Evolutionary conservation across 2,797 vertebrate species (phyloP).

Genomic region (Bradypus variegatus): DNA sequence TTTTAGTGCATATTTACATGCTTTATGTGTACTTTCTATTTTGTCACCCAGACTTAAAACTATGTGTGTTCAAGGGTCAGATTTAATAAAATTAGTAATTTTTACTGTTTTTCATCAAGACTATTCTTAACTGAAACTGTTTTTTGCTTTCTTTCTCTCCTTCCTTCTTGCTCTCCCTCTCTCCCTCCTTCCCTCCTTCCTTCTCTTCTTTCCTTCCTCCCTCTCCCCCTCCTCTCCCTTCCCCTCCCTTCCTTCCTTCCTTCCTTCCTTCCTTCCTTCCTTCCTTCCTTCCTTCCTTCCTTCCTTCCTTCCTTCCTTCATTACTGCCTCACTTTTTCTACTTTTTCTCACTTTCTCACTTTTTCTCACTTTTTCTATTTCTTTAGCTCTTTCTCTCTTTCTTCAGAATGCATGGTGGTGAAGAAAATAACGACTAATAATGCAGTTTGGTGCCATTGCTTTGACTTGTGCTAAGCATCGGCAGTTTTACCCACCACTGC

Average conservation of each 20-base stretch:
- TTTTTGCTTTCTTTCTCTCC: not conserved
- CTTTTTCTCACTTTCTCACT: too few relatives aligned
- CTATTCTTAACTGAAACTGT: not conserved
- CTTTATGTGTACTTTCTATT: not conserved
- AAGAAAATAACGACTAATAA: not conserved
- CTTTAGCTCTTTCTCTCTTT: too few relatives aligned
- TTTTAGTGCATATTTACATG: too few relatives aligned
- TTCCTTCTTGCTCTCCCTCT: not conserved
- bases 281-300: not conserved
- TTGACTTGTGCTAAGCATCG: not conserved
- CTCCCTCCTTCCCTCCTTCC: too few relatives aligned
- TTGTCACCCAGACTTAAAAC: not conserved
- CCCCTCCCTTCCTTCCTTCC: not conserved
- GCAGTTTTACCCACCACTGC: not conserved
- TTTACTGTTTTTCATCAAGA: not conserved
- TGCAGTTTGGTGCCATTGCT: not conserved
- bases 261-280: not conserved
- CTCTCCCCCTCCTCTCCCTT: not conserved
- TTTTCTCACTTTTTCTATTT: not conserved
- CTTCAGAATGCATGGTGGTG: not conserved
- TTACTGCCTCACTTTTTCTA: not conserved
- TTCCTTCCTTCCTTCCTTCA: rapidly evolving
- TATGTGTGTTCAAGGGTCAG: not conserved
- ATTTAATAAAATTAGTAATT: not conserved
- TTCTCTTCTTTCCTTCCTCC: not conserved